phyloP scores from a whole-genome alignment of 2,113 vertebrate genomes.

The Empidonax traillii region DNA sequence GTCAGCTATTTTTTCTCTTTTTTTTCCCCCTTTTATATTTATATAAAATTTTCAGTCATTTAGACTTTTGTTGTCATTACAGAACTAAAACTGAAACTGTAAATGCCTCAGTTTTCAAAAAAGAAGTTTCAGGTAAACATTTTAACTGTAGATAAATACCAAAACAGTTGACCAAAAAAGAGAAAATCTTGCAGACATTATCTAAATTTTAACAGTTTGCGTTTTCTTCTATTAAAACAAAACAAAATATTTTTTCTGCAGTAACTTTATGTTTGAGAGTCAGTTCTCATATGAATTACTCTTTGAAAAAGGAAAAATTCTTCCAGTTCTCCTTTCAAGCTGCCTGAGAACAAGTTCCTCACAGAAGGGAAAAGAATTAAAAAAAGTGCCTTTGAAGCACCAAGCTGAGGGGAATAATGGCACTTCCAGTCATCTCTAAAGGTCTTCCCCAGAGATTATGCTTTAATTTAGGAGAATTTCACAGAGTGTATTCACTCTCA shows the following conservation, averaged over 20 bases:
- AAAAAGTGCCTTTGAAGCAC: constrained; percentile 48
- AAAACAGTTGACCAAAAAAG: background rate
- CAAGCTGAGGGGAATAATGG: constrained; percentile 61
- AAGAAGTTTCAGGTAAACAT: background rate
- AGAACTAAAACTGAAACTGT: background rate
- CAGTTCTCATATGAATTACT: background rate
- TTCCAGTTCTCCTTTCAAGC: background rate
- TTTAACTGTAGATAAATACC: background rate
- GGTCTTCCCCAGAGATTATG: constrained; percentile 38
- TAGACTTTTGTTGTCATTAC: background rate
- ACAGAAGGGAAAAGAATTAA: background rate
- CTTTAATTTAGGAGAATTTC: constrained; percentile 46
- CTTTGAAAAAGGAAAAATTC: constrained; percentile 3
- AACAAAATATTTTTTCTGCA: background rate
- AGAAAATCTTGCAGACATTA: background rate
- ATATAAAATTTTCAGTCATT: background rate
- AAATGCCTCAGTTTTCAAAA: background rate
- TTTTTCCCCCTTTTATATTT: background rate
- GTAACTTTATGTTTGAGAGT: background rate
- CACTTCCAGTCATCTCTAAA: constrained; percentile 34
- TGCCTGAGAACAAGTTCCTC: constrained; percentile 21
- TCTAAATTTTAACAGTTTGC: background rate
- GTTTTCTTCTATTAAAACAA: background rate
- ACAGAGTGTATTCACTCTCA: background rate
- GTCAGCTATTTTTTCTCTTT: background rate